A percentile compares a stretch with the other conserved stretches of the same genome.
Conservation (phyloP, 2,797 vertebrate species). For the Kryptopterus vitreolus region DNA sequence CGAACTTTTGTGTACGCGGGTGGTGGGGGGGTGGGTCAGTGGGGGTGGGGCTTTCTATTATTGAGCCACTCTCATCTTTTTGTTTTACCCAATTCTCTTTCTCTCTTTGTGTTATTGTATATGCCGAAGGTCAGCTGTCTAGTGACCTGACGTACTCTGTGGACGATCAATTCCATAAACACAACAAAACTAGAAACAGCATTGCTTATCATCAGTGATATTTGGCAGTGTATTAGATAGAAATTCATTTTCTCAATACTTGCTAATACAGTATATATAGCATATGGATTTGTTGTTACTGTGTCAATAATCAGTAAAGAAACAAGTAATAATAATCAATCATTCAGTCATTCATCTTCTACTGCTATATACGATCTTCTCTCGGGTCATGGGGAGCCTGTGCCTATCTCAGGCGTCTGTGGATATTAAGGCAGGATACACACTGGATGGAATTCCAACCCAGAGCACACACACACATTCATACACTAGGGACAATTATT, state of each 20-base stretch:
- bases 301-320: background rate
- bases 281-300: background rate
- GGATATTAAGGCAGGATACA: no score
- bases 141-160: background rate
- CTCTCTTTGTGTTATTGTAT: background rate
- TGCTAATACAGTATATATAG: background rate
- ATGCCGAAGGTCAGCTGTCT: constrained; percentile 2
- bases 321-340: background rate
- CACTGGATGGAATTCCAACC: no score
- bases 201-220: background rate
- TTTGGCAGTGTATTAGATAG: background rate
- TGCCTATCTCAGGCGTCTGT: no score
- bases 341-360: no score
- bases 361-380: no score
- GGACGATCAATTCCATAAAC: background rate
- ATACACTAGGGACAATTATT: no score
- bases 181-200: background rate
- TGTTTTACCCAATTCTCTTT: background rate
- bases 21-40: no score
- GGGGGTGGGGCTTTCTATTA: constrained; percentile 17
- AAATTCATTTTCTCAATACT: background rate
- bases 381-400: no score
- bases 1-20: constrained; percentile 23
- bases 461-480: no score
- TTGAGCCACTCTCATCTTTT: constrained; percentile 6